These are phyloP conservation scores for Pseudococcus longispinus DNA, from an alignment of 2,888 invertebrate genomes.

Conservation along the genomic window DNA sequence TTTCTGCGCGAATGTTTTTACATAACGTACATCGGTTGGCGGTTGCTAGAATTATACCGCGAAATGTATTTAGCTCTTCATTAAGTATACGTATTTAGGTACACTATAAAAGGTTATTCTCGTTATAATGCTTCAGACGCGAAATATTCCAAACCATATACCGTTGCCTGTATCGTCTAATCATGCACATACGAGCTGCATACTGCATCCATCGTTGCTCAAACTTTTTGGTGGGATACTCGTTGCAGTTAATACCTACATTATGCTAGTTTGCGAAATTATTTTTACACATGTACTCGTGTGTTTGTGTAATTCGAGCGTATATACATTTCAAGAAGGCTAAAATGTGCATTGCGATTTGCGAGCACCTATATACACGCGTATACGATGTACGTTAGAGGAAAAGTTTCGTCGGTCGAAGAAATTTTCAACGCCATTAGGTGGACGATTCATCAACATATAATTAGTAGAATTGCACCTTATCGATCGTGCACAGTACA, in stretches of 20 bases:
- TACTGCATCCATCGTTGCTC: not conserved
- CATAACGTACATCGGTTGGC: not conserved
- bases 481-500: not conserved
- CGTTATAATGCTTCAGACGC: not conserved
- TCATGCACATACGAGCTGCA: not conserved
- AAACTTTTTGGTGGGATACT: not conserved
- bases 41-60: not conserved
- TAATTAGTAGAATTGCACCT: not conserved
- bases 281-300: not conserved
- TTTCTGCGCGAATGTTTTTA: not conserved
- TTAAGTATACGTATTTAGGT: not conserved
- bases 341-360: not conserved
- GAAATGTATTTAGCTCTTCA: not conserved
- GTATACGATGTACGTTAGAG: not conserved
- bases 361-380: not conserved
- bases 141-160: not conserved
- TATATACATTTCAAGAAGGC: not conserved
- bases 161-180: not conserved
- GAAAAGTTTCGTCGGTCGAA: not conserved
- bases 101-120: not conserved
- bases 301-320: not conserved
- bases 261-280: not conserved
- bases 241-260: not conserved
- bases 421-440: not conserved
- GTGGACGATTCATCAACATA: conserved; percentile 6